Evolutionary conservation across 2,888 invertebrate genomes (phyloP).

Genomic region (Zaprionus obscuricornis): DNA sequence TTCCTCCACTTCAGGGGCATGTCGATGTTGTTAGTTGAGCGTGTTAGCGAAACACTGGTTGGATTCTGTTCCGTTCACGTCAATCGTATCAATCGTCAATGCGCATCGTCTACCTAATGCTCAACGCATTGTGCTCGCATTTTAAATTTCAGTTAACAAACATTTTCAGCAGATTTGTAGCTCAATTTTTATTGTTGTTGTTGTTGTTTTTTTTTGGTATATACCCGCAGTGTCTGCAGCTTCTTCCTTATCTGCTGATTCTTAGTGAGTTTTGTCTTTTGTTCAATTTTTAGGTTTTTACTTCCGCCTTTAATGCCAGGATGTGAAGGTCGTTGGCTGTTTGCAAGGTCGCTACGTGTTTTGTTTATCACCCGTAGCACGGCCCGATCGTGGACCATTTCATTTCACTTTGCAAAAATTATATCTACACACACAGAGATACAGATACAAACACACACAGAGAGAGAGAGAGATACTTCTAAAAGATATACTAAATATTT

Average conservation of each 20-base stretch:
- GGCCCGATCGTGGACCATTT: constrained; percentile 39
- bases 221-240: constrained; percentile 26
- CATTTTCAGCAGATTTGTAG: too few relatives aligned
- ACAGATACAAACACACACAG: not conserved
- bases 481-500: constrained; percentile 8
- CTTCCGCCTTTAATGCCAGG: constrained; percentile 41
- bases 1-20: constrained; percentile 9
- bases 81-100: too few relatives aligned
- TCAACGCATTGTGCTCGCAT: too few relatives aligned
- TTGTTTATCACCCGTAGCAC: constrained; percentile 50
- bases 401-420: constrained; percentile 16
- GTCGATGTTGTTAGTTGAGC: too few relatives aligned
- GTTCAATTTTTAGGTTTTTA: too few relatives aligned
- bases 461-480: too few relatives aligned
- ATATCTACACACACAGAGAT: not conserved
- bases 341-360: constrained; percentile 58
- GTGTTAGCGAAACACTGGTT: too few relatives aligned
- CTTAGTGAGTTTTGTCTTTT: too few relatives aligned
- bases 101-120: too few relatives aligned
- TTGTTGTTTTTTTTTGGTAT: constrained; percentile 16
- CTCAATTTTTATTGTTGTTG: too few relatives aligned
- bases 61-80: too few relatives aligned
- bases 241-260: constrained; percentile 46
- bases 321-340: constrained; percentile 65
- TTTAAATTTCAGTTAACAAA: constrained; percentile 40